Base-by-base conservation (phyloP, 1,140 invertebrate species). In the Colletes gigas region DNA sequence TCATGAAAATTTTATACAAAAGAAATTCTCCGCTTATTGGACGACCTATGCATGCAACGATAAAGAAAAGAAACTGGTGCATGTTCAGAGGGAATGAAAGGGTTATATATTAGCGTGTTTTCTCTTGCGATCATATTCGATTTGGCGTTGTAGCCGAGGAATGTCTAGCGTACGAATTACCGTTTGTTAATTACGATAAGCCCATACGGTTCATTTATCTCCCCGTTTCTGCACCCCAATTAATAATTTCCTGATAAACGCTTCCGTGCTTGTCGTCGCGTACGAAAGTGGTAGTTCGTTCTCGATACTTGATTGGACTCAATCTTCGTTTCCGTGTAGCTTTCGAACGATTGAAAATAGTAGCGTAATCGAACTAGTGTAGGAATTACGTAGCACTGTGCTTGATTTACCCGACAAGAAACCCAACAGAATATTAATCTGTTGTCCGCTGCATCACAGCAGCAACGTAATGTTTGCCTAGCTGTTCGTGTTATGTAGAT, bases 401-500 rank as follows among this genome's bases (percentile, higher is more conserved):
- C 21, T 60, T 55, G 66, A 44, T 78, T 78, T 54, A 63, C 50
- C 59, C 30, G 50, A 73, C 70, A 41, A 50, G 19, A 9, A 47
- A 9, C 9, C 17, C 54, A n/a, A 60, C 19, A 9, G 78, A 47
- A 41, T 60, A 67, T 80, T 67, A 75, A 80, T 80, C 78, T 67
- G 62, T 74, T 59, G 47, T 62, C 50, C 19, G 39, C 10, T 6
- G 50, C 50, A 9, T 63, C 50, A 41, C 52, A 50, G 17, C 75
- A 17, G 44, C 70, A 52, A 52, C 44, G 71, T 66, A 75, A 67
- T 60, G 44, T 80, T 80, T 60, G 62, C 54, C 54, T 59, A 75
- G 71, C 52, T 74, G 78, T 19, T 57, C 63, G 44, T 75, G 78
- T 80, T 80, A 80, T 60, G 71, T 41, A 80, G 71, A 80, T 80